Conservation (phyloP, 2,888 invertebrate genomes). For the Tetranychus truncatus region DNA sequence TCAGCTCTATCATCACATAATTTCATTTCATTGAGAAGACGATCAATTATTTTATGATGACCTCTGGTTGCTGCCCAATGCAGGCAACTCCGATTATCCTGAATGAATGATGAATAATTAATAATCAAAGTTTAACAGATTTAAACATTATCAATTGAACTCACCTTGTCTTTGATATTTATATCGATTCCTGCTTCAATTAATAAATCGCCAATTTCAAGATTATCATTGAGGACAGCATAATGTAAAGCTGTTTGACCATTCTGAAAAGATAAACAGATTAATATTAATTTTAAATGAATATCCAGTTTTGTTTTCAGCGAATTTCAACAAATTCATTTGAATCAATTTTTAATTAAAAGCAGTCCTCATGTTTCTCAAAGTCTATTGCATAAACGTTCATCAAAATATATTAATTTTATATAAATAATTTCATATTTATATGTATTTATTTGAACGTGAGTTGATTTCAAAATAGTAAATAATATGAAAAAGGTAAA, state of each 20-base stretch:
- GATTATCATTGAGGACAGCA: constrained; percentile 53
- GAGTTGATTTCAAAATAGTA: background rate
- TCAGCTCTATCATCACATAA: constrained; percentile 32
- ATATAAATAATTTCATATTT: constrained; percentile 8
- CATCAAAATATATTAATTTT: background rate
- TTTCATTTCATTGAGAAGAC: constrained; percentile 31
- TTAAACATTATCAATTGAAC: constrained; percentile 14
- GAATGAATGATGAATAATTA: background rate
- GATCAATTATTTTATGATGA: constrained; percentile 43
- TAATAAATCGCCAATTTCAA: constrained; percentile 45
- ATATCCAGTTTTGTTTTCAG: too few relatives aligned
- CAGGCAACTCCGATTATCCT: constrained; percentile 40
- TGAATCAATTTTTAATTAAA: too few relatives aligned
- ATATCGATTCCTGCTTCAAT: constrained; percentile 49
- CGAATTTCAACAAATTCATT: too few relatives aligned
- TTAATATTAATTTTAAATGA: too few relatives aligned
- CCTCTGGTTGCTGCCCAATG: constrained; percentile 52
- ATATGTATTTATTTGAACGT: background rate
- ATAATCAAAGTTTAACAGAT: background rate
- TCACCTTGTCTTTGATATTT: constrained; percentile 51
- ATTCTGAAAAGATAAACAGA: constrained; percentile 30
- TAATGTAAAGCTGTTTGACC: constrained; percentile 56
- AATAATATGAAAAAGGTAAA: background rate
- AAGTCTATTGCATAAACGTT: background rate
- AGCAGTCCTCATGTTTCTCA: constrained; percentile 5